A percentile compares a stretch with the other conserved stretches of the same genome.
Evolutionary conservation across 2,888 invertebrate genomes (phyloP).

Genomic region (Stenodema calcarata): DNA sequence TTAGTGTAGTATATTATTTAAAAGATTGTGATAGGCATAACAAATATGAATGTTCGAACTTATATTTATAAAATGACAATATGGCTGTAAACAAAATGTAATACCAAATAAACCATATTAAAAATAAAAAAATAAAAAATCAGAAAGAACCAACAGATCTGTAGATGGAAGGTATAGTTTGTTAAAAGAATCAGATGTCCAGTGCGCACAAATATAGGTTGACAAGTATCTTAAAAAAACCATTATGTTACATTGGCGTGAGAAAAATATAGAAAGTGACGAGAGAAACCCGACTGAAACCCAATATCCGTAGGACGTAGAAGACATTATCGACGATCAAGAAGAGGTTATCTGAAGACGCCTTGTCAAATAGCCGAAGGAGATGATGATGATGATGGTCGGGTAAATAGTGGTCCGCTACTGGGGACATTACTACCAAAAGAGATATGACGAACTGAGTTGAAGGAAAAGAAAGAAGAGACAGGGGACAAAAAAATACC

Average conservation of each 20-base stretch:
- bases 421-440: not conserved
- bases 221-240: too few species aligned
- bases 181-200: too few species aligned
- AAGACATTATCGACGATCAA: not conserved
- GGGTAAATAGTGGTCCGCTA: not conserved
- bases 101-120: too few species aligned
- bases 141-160: too few species aligned
- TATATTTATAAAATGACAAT: too few species aligned
- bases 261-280: not conserved
- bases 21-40: too few species aligned
- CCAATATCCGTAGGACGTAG: not conserved
- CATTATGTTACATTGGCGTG: not conserved
- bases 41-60: too few species aligned
- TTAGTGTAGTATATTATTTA: too few species aligned
- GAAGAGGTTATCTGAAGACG: not conserved
- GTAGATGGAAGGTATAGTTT: too few species aligned
- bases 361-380: not conserved
- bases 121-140: too few species aligned
- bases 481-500: not conserved
- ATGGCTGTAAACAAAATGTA: too few species aligned
- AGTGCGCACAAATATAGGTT: too few species aligned
- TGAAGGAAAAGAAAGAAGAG: not conserved
- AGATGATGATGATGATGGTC: not conserved
- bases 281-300: not conserved
- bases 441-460: not conserved